phyloP scores from a whole-genome alignment of 2,113 vertebrate genomes.

The Gymnarchus niloticus region DNA sequence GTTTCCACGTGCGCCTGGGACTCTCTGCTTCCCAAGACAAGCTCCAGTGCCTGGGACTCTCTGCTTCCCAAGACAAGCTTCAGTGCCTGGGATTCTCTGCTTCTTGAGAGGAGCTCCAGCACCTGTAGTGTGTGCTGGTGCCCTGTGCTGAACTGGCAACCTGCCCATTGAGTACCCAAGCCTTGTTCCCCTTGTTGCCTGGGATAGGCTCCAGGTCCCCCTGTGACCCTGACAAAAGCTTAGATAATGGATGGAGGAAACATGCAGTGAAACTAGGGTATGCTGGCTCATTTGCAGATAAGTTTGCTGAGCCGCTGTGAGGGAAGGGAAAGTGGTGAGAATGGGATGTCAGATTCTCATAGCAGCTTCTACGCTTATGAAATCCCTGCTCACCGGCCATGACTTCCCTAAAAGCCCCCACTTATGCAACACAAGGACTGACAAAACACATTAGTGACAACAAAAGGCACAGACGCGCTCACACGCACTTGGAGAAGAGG shows the following conservation, averaged over 20 bases:
- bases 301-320: neutral
- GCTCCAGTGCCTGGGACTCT: no score
- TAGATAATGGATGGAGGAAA: neutral
- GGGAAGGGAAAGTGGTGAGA: neutral
- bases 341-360: neutral
- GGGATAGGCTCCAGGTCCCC: neutral
- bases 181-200: neutral
- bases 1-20: no score
- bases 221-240: neutral
- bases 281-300: neutral
- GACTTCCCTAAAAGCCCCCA: neutral
- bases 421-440: neutral
- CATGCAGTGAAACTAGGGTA: neutral
- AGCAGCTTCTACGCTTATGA: neutral
- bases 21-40: no score
- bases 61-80: no score
- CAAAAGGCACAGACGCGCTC: neutral
- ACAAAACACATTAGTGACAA: conserved; percentile 11
- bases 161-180: neutral
- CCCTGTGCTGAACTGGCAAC: neutral
- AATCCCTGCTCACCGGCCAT: neutral
- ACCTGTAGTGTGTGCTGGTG: no score
- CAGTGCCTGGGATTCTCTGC: no score
- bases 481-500: neutral
- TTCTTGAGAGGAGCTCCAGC: no score